Percentiles rank a stretch among this genome's conserved stretches.
Evolutionary conservation across 2,113 vertebrate genomes (phyloP).

Genomic region (Mesocricetus auratus): DNA sequence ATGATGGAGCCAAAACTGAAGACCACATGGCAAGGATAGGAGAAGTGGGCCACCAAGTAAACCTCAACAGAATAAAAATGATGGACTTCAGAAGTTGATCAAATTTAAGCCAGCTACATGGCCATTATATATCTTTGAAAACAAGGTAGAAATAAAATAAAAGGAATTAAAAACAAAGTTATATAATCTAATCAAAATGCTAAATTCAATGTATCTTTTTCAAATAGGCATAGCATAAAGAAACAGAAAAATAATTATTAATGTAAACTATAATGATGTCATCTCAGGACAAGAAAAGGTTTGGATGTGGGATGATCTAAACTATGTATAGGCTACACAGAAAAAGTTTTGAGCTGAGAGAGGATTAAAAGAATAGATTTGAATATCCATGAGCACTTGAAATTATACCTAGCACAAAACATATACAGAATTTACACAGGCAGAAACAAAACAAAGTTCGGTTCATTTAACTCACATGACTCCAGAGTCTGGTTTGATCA

Average conservation of each 20-base stretch:
- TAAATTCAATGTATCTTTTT: neutral
- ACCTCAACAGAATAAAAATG: neutral
- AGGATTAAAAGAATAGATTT: fast-evolving
- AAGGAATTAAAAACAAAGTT: neutral
- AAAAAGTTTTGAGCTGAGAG: neutral
- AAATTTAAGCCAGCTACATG: neutral
- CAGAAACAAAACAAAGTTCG: neutral
- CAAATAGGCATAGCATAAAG: neutral
- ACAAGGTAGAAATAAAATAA: neutral
- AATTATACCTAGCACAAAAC: neutral
- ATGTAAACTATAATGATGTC: neutral
- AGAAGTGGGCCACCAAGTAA: neutral
- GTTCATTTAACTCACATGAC: neutral
- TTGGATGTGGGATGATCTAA: neutral
- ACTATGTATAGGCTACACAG: neutral
- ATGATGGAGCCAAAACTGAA: neutral
- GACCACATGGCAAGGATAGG: neutral
- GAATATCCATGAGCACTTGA: neutral
- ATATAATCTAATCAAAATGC: neutral
- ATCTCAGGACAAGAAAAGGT: neutral
- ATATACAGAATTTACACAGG: neutral
- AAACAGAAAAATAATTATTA: neutral
- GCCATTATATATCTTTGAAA: neutral
- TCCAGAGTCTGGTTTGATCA: neutral
- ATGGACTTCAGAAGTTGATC: neutral